Evolutionary conservation across 2,797 vertebrate species (phyloP).

Genomic region (Gallinago stenura): DNA sequence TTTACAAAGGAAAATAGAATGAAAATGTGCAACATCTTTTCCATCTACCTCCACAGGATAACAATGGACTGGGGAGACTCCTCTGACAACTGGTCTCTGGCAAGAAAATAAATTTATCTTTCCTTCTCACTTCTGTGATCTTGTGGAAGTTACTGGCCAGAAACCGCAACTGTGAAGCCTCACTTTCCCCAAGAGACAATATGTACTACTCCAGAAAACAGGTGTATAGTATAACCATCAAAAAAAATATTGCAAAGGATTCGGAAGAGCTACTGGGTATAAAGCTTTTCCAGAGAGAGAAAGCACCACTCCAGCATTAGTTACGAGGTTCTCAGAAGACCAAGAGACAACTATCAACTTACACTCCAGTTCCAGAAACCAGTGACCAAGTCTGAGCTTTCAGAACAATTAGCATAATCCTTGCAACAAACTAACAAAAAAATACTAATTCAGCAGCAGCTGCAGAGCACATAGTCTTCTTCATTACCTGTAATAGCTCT

Average conservation of each 20-base stretch:
- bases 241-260: background rate
- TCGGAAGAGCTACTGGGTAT: background rate
- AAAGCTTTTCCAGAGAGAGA: background rate
- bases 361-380: background rate
- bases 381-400: background rate
- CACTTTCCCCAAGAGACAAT: background rate
- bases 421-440: slow-evolving; percentile 1
- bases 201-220: background rate
- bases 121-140: background rate
- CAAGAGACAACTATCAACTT: background rate
- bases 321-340: background rate
- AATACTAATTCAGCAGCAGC: slow-evolving; percentile 2
- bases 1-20: background rate
- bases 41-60: background rate
- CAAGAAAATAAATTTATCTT: background rate
- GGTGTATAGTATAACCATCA: background rate
- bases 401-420: background rate
- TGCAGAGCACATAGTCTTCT: background rate
- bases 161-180: background rate
- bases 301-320: background rate
- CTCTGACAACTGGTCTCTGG: background rate
- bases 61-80: background rate
- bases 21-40: background rate
- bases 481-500: slow-evolving; percentile 88
- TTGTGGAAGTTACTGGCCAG: background rate